These are phyloP conservation scores for Campaea margaritaria DNA, from an alignment of 2,888 invertebrate genomes.

Conservation along the genomic window DNA sequence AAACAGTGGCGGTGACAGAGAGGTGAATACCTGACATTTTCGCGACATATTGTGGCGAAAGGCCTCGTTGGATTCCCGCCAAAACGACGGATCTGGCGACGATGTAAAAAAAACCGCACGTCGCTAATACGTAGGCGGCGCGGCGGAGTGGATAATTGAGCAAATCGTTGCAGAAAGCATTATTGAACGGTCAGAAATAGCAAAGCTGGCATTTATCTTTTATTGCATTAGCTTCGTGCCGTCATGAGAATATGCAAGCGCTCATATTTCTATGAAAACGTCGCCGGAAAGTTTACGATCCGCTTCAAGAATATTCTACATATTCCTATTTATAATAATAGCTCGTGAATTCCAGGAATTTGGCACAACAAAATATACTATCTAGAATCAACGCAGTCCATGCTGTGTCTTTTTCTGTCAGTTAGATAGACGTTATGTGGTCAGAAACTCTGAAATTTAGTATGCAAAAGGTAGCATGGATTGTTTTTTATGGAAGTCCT, in stretches of 20 bases:
- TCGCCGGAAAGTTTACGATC: conserved; percentile 8
- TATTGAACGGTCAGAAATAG: conserved; percentile 28
- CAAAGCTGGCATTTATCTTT: conserved; percentile 30
- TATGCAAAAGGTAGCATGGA: too few relatives aligned
- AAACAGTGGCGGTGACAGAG: conserved; percentile 25
- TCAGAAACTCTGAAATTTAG: too few relatives aligned
- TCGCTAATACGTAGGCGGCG: conserved; percentile 32
- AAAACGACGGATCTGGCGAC: conserved; percentile 33
- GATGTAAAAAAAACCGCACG: conserved; percentile 32
- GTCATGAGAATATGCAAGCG: conserved; percentile 18
- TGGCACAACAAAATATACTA: too few relatives aligned
- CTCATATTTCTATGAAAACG: conserved; percentile 19
- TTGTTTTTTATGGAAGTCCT: neutral
- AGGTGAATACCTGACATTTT: conserved; percentile 26
- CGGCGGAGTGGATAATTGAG: conserved; percentile 37
- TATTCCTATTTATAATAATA: too few relatives aligned
- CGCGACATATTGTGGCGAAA: conserved; percentile 36
- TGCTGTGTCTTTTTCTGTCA: too few relatives aligned
- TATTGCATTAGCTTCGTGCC: conserved; percentile 11
- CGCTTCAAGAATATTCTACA: neutral
- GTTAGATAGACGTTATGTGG: neutral
- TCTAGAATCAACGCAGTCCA: too few relatives aligned
- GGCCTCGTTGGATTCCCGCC: conserved; percentile 37
- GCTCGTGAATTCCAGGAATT: neutral
- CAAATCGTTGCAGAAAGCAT: conserved; percentile 36